Conservation (phyloP, 1,140 invertebrate species). For the Ruditapes philippinarum region DNA sequence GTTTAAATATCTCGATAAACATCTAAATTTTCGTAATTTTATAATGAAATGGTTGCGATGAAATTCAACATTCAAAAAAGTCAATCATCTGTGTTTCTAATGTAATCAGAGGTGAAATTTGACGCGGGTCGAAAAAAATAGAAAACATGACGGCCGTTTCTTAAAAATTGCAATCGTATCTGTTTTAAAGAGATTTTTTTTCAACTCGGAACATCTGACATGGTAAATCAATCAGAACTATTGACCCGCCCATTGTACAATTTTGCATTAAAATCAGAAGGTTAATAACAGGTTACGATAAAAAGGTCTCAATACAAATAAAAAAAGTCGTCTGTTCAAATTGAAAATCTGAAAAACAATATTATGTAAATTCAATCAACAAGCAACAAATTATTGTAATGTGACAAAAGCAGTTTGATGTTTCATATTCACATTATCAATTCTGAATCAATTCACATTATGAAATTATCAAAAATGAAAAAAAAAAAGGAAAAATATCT, state of each 20-base stretch:
- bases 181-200: neutral
- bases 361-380: slow-evolving; percentile 30
- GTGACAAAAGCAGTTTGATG: neutral
- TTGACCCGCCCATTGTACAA: slow-evolving; percentile 22
- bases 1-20: neutral
- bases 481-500: too few relatives aligned
- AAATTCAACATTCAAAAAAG: neutral
- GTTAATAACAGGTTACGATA: slow-evolving; percentile 14
- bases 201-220: slow-evolving; percentile 23
- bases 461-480: too few relatives aligned
- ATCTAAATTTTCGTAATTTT: slow-evolving; percentile 1
- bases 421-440: neutral
- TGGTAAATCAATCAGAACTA: neutral
- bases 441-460: too few relatives aligned
- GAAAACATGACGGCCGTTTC: neutral
- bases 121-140: neutral
- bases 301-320: slow-evolving; percentile 2
- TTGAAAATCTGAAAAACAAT: slow-evolving; percentile 7
- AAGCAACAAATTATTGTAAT: slow-evolving; percentile 8
- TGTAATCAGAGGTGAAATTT: neutral
- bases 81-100: neutral
- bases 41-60: neutral
- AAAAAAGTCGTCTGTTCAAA: slow-evolving; percentile 5
- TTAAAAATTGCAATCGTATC: neutral
- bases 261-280: slow-evolving; percentile 6